Percentiles rank a stretch among this genome's conserved stretches.
phyloP scores from a whole-genome alignment of 2,888 invertebrate species.

The Hydrotaea diabolus region DNA sequence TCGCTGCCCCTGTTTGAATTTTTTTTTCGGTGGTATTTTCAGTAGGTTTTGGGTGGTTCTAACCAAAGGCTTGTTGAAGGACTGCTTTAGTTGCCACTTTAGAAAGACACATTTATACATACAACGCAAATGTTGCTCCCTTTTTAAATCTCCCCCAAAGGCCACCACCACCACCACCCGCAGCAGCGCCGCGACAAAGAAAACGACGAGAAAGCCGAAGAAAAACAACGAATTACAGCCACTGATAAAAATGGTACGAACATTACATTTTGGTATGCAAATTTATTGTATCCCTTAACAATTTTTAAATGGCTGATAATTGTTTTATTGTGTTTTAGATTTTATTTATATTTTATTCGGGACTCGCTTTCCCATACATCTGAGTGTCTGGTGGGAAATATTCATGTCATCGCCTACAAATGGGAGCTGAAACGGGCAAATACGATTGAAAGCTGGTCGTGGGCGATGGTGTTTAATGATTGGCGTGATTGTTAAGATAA shows the following conservation, averaged over 20 bases:
- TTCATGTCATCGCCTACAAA: neutral
- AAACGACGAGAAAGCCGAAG: conserved; percentile 1
- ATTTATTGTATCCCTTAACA: conserved; percentile 78
- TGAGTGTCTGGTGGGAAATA: neutral
- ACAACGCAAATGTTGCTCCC: neutral
- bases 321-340: conserved; percentile 65
- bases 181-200: neutral
- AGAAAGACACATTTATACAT: too few relatives aligned
- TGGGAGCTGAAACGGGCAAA: neutral
- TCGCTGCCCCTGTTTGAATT: conserved; percentile 52
- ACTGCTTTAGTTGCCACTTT: neutral
- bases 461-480: conserved; percentile 35
- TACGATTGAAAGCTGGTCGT: too few relatives aligned
- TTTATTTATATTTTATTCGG: conserved; percentile 48
- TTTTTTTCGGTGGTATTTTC: conserved; percentile 42
- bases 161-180: neutral
- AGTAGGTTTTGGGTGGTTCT: neutral
- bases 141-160: too few relatives aligned
- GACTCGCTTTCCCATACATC: neutral
- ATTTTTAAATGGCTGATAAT: conserved; percentile 68
- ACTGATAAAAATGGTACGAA: conserved; percentile 33
- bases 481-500: conserved; percentile 67
- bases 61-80: neutral
- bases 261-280: conserved; percentile 74
- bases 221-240: conserved; percentile 44